These are phyloP conservation scores for Elymnias hypermnestra DNA, from an alignment of 1,140 invertebrate genomes.

Conservation along the genomic window DNA sequence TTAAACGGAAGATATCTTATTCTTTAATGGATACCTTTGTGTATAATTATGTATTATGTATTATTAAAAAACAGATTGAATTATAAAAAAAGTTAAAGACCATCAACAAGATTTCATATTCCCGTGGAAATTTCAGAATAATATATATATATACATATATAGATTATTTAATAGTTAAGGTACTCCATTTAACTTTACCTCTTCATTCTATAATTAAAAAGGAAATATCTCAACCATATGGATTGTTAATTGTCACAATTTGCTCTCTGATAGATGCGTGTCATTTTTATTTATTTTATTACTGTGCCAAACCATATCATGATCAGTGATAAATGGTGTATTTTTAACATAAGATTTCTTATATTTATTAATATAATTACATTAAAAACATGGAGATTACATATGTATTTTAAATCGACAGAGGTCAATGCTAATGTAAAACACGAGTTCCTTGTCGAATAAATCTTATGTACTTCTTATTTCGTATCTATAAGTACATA, in stretches of 20 bases:
- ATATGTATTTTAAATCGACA: conserved; percentile 20
- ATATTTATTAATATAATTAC: conserved; percentile 34
- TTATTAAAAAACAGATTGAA: no score
- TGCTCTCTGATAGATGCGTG: conserved; percentile 31
- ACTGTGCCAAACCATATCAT: conserved; percentile 72
- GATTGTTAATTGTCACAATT: conserved; percentile 7
- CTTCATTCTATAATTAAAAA: no score
- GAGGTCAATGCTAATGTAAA: conserved; percentile 33
- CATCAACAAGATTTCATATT: no score
- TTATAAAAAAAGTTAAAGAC: no score
- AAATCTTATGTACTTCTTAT: conserved; percentile 31
- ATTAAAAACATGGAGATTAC: conserved; percentile 18
- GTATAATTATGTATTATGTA: no score
- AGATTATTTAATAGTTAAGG: no score
- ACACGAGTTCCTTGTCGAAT: conserved; percentile 54
- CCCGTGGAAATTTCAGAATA: no score
- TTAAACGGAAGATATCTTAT: no score
- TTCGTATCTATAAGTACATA: conserved; percentile 41
- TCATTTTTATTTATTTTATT: conserved; percentile 34
- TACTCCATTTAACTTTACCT: no score
- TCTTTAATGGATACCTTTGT: no score
- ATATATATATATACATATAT: no score
- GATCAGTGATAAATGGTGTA: conserved; percentile 53
- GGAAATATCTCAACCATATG: no score
- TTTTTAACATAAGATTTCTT: conserved; percentile 33